Percentiles rank a stretch among this genome's conserved stretches.
phyloP scores from a whole-genome alignment of 2,113 vertebrate genomes.

The Haplochromis vanheusdeni region DNA sequence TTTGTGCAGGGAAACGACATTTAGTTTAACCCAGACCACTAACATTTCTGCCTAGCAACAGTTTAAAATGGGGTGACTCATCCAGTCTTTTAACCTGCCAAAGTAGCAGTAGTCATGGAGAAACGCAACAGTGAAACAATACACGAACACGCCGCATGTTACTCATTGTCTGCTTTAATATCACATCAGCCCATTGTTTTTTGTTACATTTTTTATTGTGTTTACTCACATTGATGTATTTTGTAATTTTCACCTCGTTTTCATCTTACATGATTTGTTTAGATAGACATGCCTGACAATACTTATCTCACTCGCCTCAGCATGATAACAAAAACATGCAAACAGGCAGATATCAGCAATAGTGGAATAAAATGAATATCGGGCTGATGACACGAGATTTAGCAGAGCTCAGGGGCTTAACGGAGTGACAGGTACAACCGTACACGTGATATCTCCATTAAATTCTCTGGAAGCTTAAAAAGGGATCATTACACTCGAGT shows the following conservation, averaged over 20 bases:
- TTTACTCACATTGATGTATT: neutral
- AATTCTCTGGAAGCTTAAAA: slow-evolving; percentile 35
- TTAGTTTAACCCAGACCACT: neutral
- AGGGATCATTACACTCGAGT: slow-evolving; percentile 31
- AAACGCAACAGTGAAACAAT: neutral
- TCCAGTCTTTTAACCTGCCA: neutral
- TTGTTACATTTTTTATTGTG: neutral
- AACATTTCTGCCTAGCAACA: neutral
- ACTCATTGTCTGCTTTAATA: neutral
- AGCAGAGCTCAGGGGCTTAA: neutral
- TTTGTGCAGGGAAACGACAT: neutral
- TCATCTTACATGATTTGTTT: neutral
- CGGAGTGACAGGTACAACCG: neutral
- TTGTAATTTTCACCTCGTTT: neutral
- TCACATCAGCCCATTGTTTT: neutral
- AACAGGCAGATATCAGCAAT: neutral
- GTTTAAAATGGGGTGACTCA: neutral
- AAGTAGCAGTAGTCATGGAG: neutral
- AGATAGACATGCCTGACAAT: neutral
- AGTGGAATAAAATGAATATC: neutral
- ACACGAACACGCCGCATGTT: neutral
- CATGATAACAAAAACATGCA: neutral
- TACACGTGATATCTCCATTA: neutral
- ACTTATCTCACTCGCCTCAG: neutral
- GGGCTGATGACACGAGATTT: neutral